phyloP scores from a whole-genome alignment of 2,888 invertebrate species.

The Venusia cambrica region DNA sequence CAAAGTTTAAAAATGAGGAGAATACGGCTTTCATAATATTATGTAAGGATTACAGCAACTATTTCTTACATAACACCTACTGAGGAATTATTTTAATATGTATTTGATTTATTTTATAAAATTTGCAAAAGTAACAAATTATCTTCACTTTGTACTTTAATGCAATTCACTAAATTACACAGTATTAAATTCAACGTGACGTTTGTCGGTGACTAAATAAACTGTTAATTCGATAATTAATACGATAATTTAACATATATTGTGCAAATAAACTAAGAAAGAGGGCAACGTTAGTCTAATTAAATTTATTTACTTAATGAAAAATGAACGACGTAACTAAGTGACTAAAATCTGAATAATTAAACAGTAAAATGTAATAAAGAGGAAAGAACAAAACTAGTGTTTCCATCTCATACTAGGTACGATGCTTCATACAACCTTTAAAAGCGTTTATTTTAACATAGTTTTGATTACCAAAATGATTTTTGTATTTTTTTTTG shows the following conservation, averaged over 20 bases:
- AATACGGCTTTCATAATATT: constrained; percentile 51
- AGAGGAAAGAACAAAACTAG: constrained; percentile 45
- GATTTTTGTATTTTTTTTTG: constrained; percentile 25
- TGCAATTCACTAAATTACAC: constrained; percentile 84
- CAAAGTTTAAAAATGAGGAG: constrained; percentile 42
- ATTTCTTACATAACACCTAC: constrained; percentile 72
- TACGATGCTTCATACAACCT: constrained; percentile 54
- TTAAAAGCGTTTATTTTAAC: constrained; percentile 41
- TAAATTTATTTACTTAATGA: constrained; percentile 58
- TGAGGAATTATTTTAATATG: constrained; percentile 66
- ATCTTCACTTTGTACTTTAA: constrained; percentile 84
- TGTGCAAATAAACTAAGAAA: constrained; percentile 79
- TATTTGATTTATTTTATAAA: constrained; percentile 81
- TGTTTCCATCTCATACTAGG: constrained; percentile 29
- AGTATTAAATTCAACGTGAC: constrained; percentile 72
- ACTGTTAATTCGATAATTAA: constrained; percentile 74
- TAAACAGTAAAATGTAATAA: constrained; percentile 41
- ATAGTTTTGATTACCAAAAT: constrained; percentile 15
- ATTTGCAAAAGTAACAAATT: constrained; percentile 87
- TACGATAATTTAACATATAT: constrained; percentile 76
- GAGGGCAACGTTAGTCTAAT: constrained; percentile 75
- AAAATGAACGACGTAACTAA: constrained; percentile 74
- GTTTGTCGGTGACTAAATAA: constrained; percentile 72
- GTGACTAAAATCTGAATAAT: constrained; percentile 75
- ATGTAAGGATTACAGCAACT: constrained; percentile 63